Evolutionary conservation across 2,888 invertebrate species (phyloP), one percentile per base, ranked within the genome.

Genomic region (Lypha dubia): DNA sequence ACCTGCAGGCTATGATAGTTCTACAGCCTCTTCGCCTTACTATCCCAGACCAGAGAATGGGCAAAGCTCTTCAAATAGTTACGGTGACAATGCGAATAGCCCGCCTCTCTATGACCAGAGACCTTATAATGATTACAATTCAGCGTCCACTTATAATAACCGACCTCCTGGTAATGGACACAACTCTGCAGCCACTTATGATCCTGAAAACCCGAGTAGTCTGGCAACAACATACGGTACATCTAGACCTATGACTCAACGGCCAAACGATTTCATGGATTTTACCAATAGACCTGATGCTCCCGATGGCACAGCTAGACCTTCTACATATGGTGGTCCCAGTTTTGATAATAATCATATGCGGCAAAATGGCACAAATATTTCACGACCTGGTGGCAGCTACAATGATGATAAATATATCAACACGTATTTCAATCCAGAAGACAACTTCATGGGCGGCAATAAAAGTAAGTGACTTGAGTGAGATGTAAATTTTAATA

Each of bases 341-440:
- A 74, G 28, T 44, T 88, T 89, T 83, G 88, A 88, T 4, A 56
- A 15, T 11, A 76, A 74, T 51, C 89, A 89, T 71, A 86, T 87
- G 46, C 81, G 87, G 7, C 44, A 87, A 24, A 88, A 88, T 76
- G 87, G 87, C 20, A 87, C 87, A 13, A 86, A 79, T 8, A 74
- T 84, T 4, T 13, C 58, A 3, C 84, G 74, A 24, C 87, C 88
- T 11, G 87, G 24, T 22, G 17, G 86, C 44, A 89, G 88, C 65
- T 77, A 82, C 41, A 89, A 90, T 75, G 89, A 89, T 51, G 92
- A 92, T 65, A 91, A 92, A 80, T 89, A 90, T 8, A 92, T 92
- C 60, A 89, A 91, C 44, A 92, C 92, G 0, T 92, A 89, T 79
- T 92, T 92, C 70, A 92, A 92, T 89, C 92, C 92, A 1, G 91